These are phyloP conservation scores for Epirrhoe alternata DNA, from an alignment of 2,888 invertebrate species.

Conservation along the genomic window DNA sequence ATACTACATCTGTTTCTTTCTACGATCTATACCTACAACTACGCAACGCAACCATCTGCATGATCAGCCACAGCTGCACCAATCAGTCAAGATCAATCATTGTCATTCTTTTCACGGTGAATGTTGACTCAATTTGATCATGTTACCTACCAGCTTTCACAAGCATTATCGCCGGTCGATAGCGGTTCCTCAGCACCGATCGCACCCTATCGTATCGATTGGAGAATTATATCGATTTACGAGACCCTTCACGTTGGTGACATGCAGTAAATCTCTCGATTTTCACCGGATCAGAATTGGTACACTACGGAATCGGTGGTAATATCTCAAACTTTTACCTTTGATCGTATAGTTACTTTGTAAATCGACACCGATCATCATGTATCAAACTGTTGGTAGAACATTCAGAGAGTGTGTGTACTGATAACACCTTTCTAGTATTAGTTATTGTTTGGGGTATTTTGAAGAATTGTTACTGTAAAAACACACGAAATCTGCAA, in stretches of 20 bases:
- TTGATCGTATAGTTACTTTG: constrained; percentile 50
- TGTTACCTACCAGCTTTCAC: constrained; percentile 64
- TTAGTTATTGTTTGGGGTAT: no score
- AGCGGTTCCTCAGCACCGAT: constrained; percentile 59
- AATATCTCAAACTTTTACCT: constrained; percentile 53
- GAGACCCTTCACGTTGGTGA: constrained; percentile 65
- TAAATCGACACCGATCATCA: constrained; percentile 53
- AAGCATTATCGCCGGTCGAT: constrained; percentile 60
- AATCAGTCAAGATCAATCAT: constrained; percentile 60
- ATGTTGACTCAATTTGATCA: constrained; percentile 51
- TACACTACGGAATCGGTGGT: constrained; percentile 50
- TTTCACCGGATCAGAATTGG: constrained; percentile 59
- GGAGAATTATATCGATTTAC: constrained; percentile 71
- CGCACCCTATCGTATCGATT: constrained; percentile 65
- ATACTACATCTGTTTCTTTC: constrained; percentile 52
- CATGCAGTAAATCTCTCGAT: constrained; percentile 68
- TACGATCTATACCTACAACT: constrained; percentile 50
- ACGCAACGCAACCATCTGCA: constrained; percentile 39
- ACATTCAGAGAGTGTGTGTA: constrained; percentile 5
- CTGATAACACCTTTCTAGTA: constrained; percentile 15
- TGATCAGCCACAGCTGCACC: constrained; percentile 42
- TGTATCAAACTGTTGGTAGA: constrained; percentile 49
- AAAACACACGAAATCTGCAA: not conserved
- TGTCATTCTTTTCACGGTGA: constrained; percentile 57
- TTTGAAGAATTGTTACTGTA: not conserved